phyloP scores from a whole-genome alignment of 2,113 vertebrate genomes.

The Arothron firmamentum region DNA sequence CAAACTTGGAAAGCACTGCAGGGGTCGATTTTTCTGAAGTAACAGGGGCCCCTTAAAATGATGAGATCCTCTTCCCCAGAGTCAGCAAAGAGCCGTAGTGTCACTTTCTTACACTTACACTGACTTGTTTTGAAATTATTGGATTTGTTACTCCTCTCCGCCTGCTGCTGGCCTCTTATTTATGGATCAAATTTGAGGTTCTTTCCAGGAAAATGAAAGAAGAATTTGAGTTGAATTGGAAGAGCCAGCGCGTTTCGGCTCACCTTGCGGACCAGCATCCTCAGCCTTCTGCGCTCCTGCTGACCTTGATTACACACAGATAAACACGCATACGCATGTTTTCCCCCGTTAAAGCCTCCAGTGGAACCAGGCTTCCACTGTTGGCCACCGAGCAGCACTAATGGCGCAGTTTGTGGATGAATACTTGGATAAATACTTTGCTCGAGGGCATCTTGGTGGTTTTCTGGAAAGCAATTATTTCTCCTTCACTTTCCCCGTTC shows the following conservation, averaged over 20 bases:
- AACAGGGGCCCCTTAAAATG: constrained; percentile 49
- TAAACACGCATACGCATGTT: constrained; percentile 11
- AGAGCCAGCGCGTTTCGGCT: not conserved
- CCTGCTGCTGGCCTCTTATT: constrained; percentile 22
- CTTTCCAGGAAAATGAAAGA: constrained; percentile 26
- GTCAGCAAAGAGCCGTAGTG: constrained; percentile 36
- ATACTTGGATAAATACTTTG: constrained; percentile 53
- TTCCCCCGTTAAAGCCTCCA: constrained; percentile 24
- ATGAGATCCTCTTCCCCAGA: constrained; percentile 47
- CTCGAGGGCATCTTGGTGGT: constrained; percentile 52
- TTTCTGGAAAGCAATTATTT: constrained; percentile 54
- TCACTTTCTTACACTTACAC: constrained; percentile 45
- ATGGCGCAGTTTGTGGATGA: constrained; percentile 49
- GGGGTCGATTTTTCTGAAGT: constrained; percentile 56
- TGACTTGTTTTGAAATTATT: constrained; percentile 49
- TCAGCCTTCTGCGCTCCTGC: not conserved
- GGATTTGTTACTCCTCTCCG: constrained; percentile 33
- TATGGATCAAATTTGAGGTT: constrained; percentile 19
- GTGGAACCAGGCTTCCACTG: constrained; percentile 31
- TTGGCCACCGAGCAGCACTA: constrained; percentile 38
- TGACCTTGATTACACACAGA: constrained; percentile 11
- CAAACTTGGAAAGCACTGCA: constrained; percentile 39
- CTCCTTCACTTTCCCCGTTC: constrained; percentile 50
- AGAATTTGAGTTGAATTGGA: constrained; percentile 16
- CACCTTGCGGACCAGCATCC: constrained; percentile 16